Evolutionary conservation across 30 jellyfish, hydroid and myxozoan species (phyloP), one percentile per base, ranked within the genome.

Genomic region (Cassiopea xamachana): DNA sequence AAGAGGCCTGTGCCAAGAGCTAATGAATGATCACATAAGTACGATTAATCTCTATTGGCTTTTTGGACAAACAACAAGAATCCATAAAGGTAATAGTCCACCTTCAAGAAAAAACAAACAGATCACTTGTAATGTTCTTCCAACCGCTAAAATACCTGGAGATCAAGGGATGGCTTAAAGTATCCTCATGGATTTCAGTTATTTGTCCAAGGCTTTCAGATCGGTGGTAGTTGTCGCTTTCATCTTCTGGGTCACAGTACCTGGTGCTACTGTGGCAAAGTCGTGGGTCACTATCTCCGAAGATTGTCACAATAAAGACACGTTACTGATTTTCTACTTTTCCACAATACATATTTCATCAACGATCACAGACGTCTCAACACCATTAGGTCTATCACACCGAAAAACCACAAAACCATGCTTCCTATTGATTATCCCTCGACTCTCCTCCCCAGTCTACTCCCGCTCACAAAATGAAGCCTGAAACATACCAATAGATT

Each of bases 161-260:
- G 80, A 71, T 71, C 50, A 71, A 71, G 80, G 15, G 55, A 27
- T 71, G 80, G 80, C 55, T 71, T 19, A 19, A 16, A 71, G 80
- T n/a, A 9, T 71, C 47, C 16, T 16, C 58, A 2, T 18, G 80
- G 55, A 43, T 43, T 71, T 71, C 6, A 15, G 39, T 8, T 16
- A 16, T 16, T 71, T 71, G 80, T 71, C 55, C 2, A 8, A 3
- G 64, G 64, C 64, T 55, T 3, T 3, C 64, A 3, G 10, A 14
- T 9, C 80, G n/a, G 5, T 0, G 50, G 15, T 1, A 71, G 51
- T 71, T 10, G 27, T 6, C 2, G 80, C 55, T 43, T 18, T 71
- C 58, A 71, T 18, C 80, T 71, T 51, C 80, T 27, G 15, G 80
- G 80, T 71, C 80, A 71, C 39, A 14, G 76, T 6, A 19, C 19